phyloP scores from a whole-genome alignment of 2,113 vertebrate species.

The Oncorhynchus clarkii region DNA sequence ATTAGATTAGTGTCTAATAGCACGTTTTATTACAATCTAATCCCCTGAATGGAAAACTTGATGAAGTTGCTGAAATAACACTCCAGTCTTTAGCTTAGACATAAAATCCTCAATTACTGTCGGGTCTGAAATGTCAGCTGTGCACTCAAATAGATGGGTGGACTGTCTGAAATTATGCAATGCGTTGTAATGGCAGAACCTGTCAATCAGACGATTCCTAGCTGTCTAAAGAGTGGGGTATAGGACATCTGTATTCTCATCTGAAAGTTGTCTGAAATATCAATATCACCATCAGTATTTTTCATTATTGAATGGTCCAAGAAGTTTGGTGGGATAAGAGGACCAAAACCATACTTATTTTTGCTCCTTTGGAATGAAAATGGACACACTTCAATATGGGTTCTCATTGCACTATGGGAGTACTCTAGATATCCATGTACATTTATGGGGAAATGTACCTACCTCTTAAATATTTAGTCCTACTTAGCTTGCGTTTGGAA shows the following conservation, averaged over 20 bases:
- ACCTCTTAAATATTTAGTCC: conserved; percentile 1
- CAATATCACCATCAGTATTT: not conserved
- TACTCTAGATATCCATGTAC: not conserved
- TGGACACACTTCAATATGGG: not conserved
- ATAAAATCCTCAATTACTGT: not conserved
- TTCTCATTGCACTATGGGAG: not conserved
- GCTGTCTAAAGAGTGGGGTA: not conserved
- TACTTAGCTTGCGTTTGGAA: conserved; percentile 5
- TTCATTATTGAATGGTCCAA: not conserved
- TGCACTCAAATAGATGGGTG: not conserved
- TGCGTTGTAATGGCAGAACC: not conserved
- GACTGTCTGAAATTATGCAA: not conserved
- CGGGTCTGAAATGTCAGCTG: not conserved
- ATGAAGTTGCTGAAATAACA: conserved; percentile 11
- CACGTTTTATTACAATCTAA: conserved; percentile 5
- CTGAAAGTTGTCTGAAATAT: not conserved
- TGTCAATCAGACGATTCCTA: not conserved
- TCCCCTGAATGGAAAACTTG: conserved; percentile 10
- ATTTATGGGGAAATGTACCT: not conserved
- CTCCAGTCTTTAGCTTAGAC: not conserved
- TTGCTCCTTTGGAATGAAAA: not conserved
- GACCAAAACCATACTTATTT: no score
- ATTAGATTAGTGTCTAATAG: not conserved
- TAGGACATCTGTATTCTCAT: not conserved
- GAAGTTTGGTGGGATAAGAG: not conserved